These are phyloP conservation scores for Scatophagus argus DNA, from an alignment of 2,113 vertebrate species.

Conservation along the genomic window DNA sequence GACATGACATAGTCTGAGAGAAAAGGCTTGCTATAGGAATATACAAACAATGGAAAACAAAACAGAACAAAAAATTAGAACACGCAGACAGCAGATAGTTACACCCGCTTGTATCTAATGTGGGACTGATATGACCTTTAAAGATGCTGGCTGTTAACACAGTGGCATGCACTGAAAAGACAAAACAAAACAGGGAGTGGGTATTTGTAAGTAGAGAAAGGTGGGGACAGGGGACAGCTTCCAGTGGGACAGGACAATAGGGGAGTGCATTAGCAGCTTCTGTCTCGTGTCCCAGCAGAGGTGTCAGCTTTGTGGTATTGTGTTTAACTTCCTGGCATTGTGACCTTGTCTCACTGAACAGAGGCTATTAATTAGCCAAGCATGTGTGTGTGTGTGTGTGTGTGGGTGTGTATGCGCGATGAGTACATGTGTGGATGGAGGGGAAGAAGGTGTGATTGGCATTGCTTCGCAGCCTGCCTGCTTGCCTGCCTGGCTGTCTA, in stretches of 20 bases:
- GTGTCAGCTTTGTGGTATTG: conserved; percentile 65
- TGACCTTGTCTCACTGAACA: conserved; percentile 72
- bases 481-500: conserved; percentile 58
- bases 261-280: conserved; percentile 52
- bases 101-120: conserved; percentile 15
- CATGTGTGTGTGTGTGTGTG: conserved; percentile 15
- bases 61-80: neutral
- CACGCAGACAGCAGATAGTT: conserved; percentile 25
- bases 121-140: conserved; percentile 45
- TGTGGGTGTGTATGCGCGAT: conserved; percentile 24
- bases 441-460: conserved; percentile 53
- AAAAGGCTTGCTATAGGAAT: neutral
- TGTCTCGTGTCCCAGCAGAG: conserved; percentile 50
- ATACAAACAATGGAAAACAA: neutral
- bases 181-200: neutral
- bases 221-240: conserved; percentile 16
- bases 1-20: too few relatives aligned
- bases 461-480: conserved; percentile 51
- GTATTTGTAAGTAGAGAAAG: neutral
- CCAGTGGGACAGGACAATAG: conserved; percentile 40
- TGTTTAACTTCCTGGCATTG: conserved; percentile 56
- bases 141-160: neutral
- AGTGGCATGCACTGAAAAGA: neutral
- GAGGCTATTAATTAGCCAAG: conserved; percentile 75
- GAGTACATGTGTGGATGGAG: conserved; percentile 29